These are phyloP conservation scores for Acleris emargana DNA, from an alignment of 2,888 invertebrate species.

Conservation along the genomic window DNA sequence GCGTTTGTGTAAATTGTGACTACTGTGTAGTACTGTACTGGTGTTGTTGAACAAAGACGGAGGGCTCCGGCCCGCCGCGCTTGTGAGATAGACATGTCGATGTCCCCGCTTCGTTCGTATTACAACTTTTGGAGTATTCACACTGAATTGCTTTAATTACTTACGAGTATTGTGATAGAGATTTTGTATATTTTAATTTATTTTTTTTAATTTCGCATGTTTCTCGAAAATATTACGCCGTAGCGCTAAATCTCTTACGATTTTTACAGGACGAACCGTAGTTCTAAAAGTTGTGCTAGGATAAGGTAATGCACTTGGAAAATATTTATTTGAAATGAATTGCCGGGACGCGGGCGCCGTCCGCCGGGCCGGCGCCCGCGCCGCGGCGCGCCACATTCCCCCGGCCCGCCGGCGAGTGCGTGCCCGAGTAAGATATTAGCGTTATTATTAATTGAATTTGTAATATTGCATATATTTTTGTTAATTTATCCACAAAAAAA, in stretches of 20 bases:
- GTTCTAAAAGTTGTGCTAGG: slow-evolving; percentile 77
- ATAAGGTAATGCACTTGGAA: slow-evolving; percentile 73
- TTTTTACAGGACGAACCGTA: slow-evolving; percentile 71
- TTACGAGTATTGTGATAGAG: slow-evolving; percentile 85
- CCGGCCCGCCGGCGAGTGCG: slow-evolving; percentile 65
- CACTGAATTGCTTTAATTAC: slow-evolving; percentile 84
- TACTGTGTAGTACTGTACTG: slow-evolving; percentile 65
- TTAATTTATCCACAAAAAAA: slow-evolving; percentile 81
- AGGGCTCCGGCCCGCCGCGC: slow-evolving; percentile 36
- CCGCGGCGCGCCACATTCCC: slow-evolving; percentile 64
- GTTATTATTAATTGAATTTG: slow-evolving; percentile 81
- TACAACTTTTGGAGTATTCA: slow-evolving; percentile 81
- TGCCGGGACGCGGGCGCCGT: slow-evolving; percentile 43
- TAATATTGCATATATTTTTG: slow-evolving; percentile 83
- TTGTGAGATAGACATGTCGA: slow-evolving; percentile 50
- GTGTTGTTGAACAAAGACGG: slow-evolving; percentile 44
- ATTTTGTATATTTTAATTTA: slow-evolving; percentile 84
- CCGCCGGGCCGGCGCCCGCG: slow-evolving; percentile 42
- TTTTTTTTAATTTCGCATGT: slow-evolving; percentile 82
- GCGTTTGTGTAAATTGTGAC: slow-evolving; percentile 61
- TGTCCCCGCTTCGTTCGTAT: slow-evolving; percentile 71
- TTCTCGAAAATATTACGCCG: slow-evolving; percentile 66
- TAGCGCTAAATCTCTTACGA: slow-evolving; percentile 78
- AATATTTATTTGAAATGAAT: slow-evolving; percentile 61
- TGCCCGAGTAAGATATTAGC: slow-evolving; percentile 83